These are phyloP conservation scores for Takifugu bimaculatus DNA, from an alignment of 2,113 vertebrate species.

Conservation along the genomic window DNA sequence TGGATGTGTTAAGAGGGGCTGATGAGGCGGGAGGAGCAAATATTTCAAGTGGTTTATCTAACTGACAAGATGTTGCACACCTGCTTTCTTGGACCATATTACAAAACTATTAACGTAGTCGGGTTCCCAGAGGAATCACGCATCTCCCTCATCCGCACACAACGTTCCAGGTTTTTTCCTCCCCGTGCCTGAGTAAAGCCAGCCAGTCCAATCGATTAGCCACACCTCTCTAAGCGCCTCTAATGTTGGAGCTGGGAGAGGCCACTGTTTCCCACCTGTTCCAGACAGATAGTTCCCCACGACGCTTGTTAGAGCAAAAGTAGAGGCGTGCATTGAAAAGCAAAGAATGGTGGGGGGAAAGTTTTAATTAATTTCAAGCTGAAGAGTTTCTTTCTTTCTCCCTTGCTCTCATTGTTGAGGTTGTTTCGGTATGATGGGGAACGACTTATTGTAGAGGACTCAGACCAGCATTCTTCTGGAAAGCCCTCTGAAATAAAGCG, in stretches of 20 bases:
- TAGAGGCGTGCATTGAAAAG: slow-evolving; percentile 21
- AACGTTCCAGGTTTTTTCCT: slow-evolving; percentile 17
- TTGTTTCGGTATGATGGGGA: slow-evolving; percentile 13
- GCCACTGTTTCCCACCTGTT: slow-evolving; percentile 59
- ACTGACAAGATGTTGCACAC: not conserved
- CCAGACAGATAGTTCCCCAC: slow-evolving; percentile 35
- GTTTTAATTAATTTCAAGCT: slow-evolving; percentile 43
- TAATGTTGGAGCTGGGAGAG: slow-evolving; percentile 39
- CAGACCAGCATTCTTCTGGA: slow-evolving; percentile 14
- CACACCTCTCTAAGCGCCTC: slow-evolving; percentile 33
- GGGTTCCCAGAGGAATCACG: slow-evolving; percentile 17
- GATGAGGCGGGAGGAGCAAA: not conserved
- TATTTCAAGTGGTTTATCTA: not conserved
- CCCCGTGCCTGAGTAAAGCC: slow-evolving; percentile 41
- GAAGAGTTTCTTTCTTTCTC: slow-evolving; percentile 17
- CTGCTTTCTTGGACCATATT: not conserved
- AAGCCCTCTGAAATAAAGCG: slow-evolving; percentile 47
- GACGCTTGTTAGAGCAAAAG: slow-evolving; percentile 11
- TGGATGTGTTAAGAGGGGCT: not conserved
- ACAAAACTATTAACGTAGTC: not conserved
- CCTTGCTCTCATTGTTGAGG: slow-evolving; percentile 11
- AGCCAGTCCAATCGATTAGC: slow-evolving; percentile 62
- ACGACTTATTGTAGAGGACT: slow-evolving; percentile 12
- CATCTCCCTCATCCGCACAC: not conserved
- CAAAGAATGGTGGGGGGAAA: slow-evolving; percentile 28